Base-by-base conservation (phyloP, 2,113 vertebrate genomes). In the Dasyurus viverrinus region DNA sequence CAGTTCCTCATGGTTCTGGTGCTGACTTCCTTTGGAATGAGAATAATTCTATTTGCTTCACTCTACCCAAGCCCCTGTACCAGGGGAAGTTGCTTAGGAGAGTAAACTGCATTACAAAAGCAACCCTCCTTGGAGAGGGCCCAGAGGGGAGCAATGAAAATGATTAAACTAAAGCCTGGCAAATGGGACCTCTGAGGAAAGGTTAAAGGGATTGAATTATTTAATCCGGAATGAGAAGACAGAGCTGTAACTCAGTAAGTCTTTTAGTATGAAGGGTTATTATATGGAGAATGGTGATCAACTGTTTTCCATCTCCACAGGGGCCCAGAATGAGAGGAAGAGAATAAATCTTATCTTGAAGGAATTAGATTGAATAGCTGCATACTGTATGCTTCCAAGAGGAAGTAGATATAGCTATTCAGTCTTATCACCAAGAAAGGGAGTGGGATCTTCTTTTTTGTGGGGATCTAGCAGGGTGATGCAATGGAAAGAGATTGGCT, bases 181-280 rank as follows among this genome's bases (percentile, higher is more conserved):
- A 95, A 94, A 96, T 89, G 93, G 92, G 95, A 97, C 95, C 93
- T 96, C 84, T 12, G 92, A 97, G 96, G 42, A 96, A 97, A 97
- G 90, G 94, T 95, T 96, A 95, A 97, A 92, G 90, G 96, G 84
- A 91, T 94, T 93, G 92, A 95, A 97, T 97, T 95, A 97, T 96
- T 98, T 97, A 96, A 96, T 97, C 94, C 96, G 91, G 60, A 96
- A 91, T 89, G 68, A 94, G 94, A 97, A 96, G 91, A 91, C 46
- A 96, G 95, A 93, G 89, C 47, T 95, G 92, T 90, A 96, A 93
- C 42, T 96, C 95, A 95, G 5, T 96, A 96, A 95, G 84, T 93
- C 93, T 95, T 42, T 94, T 48, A 47, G 93, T 93, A 90, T 94
- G 76, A 93, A 98, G 48, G 91, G 50, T 93, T 96, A 84, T 90